Percentiles rank a stretch among this genome's conserved stretches.
Conservation (phyloP, 2,113 vertebrate genomes). For the Scatophagus argus region DNA sequence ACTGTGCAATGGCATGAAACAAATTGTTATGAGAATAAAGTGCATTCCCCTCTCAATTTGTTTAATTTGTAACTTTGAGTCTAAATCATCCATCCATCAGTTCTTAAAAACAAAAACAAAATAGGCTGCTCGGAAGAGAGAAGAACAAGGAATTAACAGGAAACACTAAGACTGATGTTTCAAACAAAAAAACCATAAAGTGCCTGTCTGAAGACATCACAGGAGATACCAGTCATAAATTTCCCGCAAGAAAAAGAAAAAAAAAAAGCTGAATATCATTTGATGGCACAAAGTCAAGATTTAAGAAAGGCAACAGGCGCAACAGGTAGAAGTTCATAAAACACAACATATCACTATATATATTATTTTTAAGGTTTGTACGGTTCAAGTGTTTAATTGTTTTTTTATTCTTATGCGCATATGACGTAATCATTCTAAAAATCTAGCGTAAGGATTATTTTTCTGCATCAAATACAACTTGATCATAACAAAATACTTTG, state of each 20-base stretch:
- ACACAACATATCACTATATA: background rate
- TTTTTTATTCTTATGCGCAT: background rate
- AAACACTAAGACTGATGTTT: slow-evolving; percentile 11
- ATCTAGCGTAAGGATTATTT: no score
- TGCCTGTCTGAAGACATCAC: background rate
- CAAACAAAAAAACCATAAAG: slow-evolving; percentile 8
- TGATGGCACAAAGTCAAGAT: background rate
- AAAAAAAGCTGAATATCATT: no score
- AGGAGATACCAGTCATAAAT: background rate
- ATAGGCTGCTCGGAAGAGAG: background rate
- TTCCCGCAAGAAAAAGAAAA: background rate
- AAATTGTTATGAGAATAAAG: slow-evolving; percentile 71
- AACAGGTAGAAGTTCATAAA: background rate
- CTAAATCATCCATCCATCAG: slow-evolving; percentile 54
- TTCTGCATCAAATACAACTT: background rate
- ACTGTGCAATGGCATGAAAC: slow-evolving; percentile 71
- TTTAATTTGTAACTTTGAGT: slow-evolving; percentile 63
- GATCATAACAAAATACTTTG: background rate
- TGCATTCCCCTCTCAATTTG: slow-evolving; percentile 63
- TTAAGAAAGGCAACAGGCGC: background rate
- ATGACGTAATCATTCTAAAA: no score
- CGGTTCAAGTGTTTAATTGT: no score
- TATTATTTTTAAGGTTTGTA: no score
- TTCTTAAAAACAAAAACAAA: slow-evolving; percentile 45
- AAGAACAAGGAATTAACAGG: slow-evolving; percentile 11